Evolutionary conservation across 2,888 invertebrate species (phyloP).

Genomic region (Caenorhabditis macrosperma): DNA sequence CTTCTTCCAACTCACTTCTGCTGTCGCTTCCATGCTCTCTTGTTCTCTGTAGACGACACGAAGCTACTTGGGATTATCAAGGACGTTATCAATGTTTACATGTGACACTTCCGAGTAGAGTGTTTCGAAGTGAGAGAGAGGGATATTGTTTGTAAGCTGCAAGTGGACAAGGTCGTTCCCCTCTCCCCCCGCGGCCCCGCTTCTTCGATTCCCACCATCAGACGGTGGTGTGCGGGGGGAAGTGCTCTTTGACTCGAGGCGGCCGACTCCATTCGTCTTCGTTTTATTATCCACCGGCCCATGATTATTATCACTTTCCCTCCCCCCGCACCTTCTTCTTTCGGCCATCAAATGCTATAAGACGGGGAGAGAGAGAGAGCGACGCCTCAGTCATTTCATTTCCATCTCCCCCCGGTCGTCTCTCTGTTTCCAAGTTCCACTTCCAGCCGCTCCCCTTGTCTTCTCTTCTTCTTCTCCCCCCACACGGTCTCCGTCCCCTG

Average conservation of each 20-base stretch:
- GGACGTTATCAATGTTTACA: no score
- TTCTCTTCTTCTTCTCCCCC: not conserved
- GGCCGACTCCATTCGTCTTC: not conserved
- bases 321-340: conserved; percentile 41
- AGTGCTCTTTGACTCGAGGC: not conserved
- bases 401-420: conserved; percentile 2
- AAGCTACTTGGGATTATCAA: no score
- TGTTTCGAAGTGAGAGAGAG: no score
- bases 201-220: no score
- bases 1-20: conserved; percentile 2
- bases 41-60: no score
- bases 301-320: conserved; percentile 32
- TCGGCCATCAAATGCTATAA: conserved; percentile 23
- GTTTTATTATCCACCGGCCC: conserved; percentile 31
- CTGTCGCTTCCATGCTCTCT: no score
- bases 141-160: no score
- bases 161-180: no score
- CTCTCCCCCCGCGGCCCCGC: no score
- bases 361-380: not conserved
- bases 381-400: not conserved
- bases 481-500: not conserved
- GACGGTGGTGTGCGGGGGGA: no score
- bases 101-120: no score
- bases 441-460: not conserved
- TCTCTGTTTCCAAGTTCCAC: not conserved